A percentile compares a stretch with the other conserved stretches of the same genome.
These are phyloP conservation scores for Sceliomorpha sp. DNA, from an alignment of 2,888 invertebrate species.

Conservation along the genomic window DNA sequence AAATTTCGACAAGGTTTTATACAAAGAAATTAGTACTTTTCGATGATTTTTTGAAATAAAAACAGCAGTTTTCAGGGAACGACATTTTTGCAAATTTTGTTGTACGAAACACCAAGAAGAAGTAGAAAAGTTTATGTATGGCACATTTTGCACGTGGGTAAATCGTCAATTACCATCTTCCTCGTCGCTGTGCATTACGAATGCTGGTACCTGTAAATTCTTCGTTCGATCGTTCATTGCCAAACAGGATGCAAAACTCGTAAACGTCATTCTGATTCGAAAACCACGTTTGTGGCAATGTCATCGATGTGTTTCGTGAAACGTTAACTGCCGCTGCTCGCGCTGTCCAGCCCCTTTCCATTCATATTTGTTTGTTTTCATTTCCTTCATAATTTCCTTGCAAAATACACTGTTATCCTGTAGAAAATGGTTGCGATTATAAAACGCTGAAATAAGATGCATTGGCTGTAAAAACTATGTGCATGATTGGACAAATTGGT, in stretches of 20 bases:
- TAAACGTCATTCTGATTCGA: constrained; percentile 38
- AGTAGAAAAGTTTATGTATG: no score
- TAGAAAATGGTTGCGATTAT: constrained; percentile 51
- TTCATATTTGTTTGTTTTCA: constrained; percentile 26
- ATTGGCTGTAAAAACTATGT: constrained; percentile 22
- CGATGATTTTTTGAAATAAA: no score
- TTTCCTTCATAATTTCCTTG: constrained; percentile 60
- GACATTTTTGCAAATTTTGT: no score
- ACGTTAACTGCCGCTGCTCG: constrained; percentile 81
- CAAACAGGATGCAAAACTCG: constrained; percentile 34
- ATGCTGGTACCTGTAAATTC: constrained; percentile 46
- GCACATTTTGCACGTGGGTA: no score
- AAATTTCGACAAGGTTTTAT: no score
- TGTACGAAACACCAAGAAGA: no score
- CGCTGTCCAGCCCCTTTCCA: constrained; percentile 76
- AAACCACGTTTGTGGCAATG: constrained; percentile 42
- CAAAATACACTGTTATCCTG: constrained; percentile 25
- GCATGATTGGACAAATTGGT: not conserved
- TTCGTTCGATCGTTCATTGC: constrained; percentile 23
- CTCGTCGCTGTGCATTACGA: no score
- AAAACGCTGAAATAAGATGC: constrained; percentile 27
- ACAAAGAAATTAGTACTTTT: no score
- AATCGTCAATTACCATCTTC: no score
- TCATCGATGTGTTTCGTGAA: constrained; percentile 71
- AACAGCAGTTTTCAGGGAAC: no score